Conservation (phyloP, 2,797 vertebrate genomes). For the Eremophila alpestris region DNA sequence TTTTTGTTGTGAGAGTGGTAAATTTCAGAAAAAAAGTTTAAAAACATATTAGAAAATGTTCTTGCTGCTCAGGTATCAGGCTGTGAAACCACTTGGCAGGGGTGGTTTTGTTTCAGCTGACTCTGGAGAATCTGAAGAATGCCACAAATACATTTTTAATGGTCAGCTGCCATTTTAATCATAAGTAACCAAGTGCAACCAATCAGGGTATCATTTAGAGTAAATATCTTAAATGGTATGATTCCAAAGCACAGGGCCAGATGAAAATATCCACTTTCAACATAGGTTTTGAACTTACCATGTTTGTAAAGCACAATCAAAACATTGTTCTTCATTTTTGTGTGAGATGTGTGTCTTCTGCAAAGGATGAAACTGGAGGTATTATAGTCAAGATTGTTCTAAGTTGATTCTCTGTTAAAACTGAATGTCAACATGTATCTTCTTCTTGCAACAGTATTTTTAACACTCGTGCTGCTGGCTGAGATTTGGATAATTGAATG, state of each 20-base stretch:
- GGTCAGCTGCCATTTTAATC: not conserved
- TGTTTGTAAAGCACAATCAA: not conserved
- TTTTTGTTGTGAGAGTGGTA: not conserved
- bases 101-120: not conserved
- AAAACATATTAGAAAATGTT: not conserved
- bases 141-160: not conserved
- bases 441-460: not conserved
- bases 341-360: not conserved
- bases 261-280: not conserved
- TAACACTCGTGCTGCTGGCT: not conserved
- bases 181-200: not conserved
- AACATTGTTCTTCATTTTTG: not conserved
- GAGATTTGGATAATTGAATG: not conserved
- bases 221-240: not conserved
- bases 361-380: accelerated
- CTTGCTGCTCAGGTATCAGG: not conserved
- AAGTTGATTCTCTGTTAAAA: not conserved
- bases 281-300: not conserved
- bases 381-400: not conserved
- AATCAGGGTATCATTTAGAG: not conserved
- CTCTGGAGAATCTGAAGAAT: not conserved
- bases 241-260: not conserved
- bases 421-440: accelerated
- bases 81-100: not conserved
- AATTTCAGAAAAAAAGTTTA: not conserved